Percentiles rank a stretch among this genome's conserved stretches.
Evolutionary conservation across 2,888 invertebrate genomes (phyloP).

Genomic region (Brachyptera risi): DNA sequence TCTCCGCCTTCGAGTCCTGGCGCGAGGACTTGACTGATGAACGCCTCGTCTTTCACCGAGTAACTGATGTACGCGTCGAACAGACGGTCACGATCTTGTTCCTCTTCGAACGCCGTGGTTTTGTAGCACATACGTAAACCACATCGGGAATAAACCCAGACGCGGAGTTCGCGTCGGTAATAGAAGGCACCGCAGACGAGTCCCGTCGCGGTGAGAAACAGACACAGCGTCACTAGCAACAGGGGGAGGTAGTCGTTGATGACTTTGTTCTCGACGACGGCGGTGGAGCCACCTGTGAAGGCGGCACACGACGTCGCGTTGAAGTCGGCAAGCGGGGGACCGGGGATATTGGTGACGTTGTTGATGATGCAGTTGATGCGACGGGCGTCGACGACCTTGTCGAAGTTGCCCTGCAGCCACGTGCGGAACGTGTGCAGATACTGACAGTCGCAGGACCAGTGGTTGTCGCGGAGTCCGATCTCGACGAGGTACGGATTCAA

Average conservation of each 20-base stretch:
- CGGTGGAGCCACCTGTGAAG: conserved; percentile 64
- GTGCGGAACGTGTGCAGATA: conserved; percentile 74
- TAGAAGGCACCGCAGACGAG: conserved; percentile 74
- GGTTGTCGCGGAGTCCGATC: conserved; percentile 76
- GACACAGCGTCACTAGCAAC: conserved; percentile 70
- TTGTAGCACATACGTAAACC: conserved; percentile 83
- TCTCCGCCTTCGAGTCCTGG: conserved; percentile 80
- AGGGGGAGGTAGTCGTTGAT: conserved; percentile 79
- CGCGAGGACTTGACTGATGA: conserved; percentile 83
- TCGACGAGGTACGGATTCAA: conserved; percentile 83
- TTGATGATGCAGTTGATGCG: conserved; percentile 72
- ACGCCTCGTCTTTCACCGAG: conserved; percentile 87
- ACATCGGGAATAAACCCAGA: conserved; percentile 84
- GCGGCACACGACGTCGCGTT: conserved; percentile 74
- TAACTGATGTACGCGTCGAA: conserved; percentile 96
- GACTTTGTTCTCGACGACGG: conserved; percentile 61
- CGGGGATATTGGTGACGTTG: conserved; percentile 65
- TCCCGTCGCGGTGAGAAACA: conserved; percentile 71
- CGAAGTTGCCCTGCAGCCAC: conserved; percentile 73
- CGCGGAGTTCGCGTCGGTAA: conserved; percentile 74
- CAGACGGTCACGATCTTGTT: conserved; percentile 67
- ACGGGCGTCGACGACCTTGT: conserved; percentile 74
- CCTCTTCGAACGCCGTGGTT: conserved; percentile 73
- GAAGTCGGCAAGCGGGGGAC: conserved; percentile 69
- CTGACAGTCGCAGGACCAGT: conserved; percentile 88